Evolutionary conservation across 2,888 invertebrate genomes (phyloP), one percentile per base, ranked within the genome.

Genomic region (Dilophus febrilis): DNA sequence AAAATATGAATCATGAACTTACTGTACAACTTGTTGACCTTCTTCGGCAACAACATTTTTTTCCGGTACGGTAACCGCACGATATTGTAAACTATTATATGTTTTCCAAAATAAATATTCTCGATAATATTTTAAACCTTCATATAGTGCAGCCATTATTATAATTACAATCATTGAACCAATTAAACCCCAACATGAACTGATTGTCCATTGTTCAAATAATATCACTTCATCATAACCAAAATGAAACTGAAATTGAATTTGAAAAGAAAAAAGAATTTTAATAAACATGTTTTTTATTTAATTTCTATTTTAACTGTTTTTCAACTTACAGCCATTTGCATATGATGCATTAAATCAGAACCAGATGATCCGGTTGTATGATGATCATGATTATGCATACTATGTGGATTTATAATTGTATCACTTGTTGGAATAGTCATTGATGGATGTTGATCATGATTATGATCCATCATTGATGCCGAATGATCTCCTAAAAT

Each of bases 141-240:
- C 97, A 60, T 97, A 97, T 19, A 92, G 66, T 39, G 91, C 74
- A 6, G 92, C 92, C 73, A 95, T 74, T 46, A 91, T 67, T 57
- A 94, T 86, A 52, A 97, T 86, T 35, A 82, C 84, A 46, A 94
- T 64, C 70, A 92, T 90, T 4, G 95, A 92, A 33, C 83, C 84
- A 42, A 94, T 63, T 50, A 97, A 72, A 42, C 84, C 84, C 34
- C 78, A 76, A 40, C 75, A 57, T 16, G 79, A 75, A 28, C 71
- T 68, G 40, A 83, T 77, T 51, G 72, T 72, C 90, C 90, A 90
- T 61, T 74, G 74, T 41, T 81, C 72, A 58, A 90, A 90, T 4
- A 90, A 68, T 42, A 90, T 78, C 3, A 72, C 75, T 60, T 82
- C 86, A 31, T 59, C 53, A 50, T 67, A 77, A 11, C 84, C 84